Conservation (phyloP, 2,797 vertebrate genomes). For the Adelosebastes latens region DNA sequence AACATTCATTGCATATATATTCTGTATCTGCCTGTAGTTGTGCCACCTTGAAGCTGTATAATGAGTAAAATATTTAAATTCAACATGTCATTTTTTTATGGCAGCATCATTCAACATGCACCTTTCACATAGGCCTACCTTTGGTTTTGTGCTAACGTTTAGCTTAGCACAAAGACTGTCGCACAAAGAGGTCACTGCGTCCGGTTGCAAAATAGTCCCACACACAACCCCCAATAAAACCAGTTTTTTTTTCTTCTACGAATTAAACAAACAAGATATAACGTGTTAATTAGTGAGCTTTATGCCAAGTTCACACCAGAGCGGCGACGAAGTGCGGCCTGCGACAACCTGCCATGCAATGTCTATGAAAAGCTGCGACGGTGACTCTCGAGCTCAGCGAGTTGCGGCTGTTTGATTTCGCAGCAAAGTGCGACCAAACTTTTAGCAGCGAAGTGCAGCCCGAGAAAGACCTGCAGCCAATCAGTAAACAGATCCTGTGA, state of each 20-base stretch:
- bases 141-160: background rate
- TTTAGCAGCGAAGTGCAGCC: no score
- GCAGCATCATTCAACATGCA: background rate
- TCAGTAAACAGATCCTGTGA: no score
- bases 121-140: background rate
- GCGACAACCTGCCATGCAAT: no score
- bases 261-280: no score
- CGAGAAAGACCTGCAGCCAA: no score
- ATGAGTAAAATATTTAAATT: background rate
- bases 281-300: no score
- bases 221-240: background rate
- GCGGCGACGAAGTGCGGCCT: no score
- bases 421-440: no score
- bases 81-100: background rate
- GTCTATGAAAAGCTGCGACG: no score
- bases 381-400: no score
- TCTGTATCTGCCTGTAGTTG: background rate
- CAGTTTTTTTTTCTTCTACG: background rate
- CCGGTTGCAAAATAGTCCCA: background rate
- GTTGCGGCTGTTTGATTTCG: no score
- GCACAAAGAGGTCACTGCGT: background rate
- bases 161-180: background rate
- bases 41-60: background rate
- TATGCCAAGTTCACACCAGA: no score
- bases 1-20: background rate